Base-by-base conservation (phyloP, 92 coral and sea anemone species). In the Epizoanthus rinbou region DNA sequence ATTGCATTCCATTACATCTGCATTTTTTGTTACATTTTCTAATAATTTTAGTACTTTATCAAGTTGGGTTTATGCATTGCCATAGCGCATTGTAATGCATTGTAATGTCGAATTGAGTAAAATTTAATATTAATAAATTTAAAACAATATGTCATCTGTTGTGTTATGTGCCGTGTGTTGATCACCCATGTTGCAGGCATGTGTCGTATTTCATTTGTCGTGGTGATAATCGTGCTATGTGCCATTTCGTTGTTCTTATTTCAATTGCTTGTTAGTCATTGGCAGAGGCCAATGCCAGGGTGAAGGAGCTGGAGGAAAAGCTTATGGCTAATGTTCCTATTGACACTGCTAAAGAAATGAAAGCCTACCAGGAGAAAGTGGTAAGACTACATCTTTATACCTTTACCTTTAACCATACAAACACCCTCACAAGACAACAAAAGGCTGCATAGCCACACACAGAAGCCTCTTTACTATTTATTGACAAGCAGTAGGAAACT, bases 311-410 rank as follows among this genome's bases (percentile, higher is more conserved):
- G 60, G 98, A 97, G 60, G 88, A 90, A 67, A 85, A 97, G 67
- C 72, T 94, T 33, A 69, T 94, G 72, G 94, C 92, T 6, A 96
- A 96, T 85, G 94, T 96, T 59, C 99, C 99, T 6, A 78, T 93
- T 16, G 98, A 96, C 74, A 94, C 95, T 54, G 98, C 96, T 14
- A 94, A 93, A 69, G 99, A 96, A 86, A 88, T 96, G 45, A 86
- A 91, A 69, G 68, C 93, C 13, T 96, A 94, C 62, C 93, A 93
- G 68, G 94, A 89, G 33, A 93, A 86, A 86, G 73, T 96, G 75
- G 99, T 96, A 66, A 64, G 65, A 57, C 5, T n/a, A 11, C 6
- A 19, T 50, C 56, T 31, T 28, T 10, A 17, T 24, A 37, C 1
- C 13, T 17, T 53, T 9, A n/a, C 4, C 57, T 5, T 56, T 56